These are phyloP conservation scores for Chrysopilus asiliformis DNA, from an alignment of 2,888 invertebrate genomes.

Conservation along the genomic window DNA sequence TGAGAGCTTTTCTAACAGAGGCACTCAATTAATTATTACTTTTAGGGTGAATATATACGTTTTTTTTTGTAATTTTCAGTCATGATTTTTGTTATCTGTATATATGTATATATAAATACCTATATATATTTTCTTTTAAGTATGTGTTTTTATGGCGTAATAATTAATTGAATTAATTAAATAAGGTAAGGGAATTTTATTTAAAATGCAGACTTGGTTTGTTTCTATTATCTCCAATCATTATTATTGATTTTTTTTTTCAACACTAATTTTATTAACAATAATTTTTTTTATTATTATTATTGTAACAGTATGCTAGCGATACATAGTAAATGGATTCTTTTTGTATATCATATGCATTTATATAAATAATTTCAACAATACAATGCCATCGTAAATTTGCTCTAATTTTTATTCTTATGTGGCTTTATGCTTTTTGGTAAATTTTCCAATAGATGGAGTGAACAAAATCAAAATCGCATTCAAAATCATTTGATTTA, in stretches of 20 bases:
- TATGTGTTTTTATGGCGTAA: too few species aligned
- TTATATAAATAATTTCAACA: conserved; percentile 4
- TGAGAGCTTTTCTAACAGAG: conserved; percentile 7
- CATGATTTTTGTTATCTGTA: too few species aligned
- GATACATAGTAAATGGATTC: conserved; percentile 2
- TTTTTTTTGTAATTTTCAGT: too few species aligned
- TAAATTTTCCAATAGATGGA: too few species aligned
- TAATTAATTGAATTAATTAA: not conserved
- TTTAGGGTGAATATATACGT: too few species aligned
- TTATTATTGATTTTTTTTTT: not conserved
- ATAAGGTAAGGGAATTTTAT: not conserved
- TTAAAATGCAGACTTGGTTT: too few species aligned
- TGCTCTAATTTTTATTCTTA: conserved; percentile 8
- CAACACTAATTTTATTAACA: not conserved
- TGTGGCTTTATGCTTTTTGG: too few species aligned
- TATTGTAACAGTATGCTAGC: not conserved
- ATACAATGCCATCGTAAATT: conserved; percentile 7
- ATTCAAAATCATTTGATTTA: not conserved
- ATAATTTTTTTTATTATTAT: not conserved
- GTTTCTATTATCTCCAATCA: too few species aligned
- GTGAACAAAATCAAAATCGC: not conserved
- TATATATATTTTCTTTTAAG: too few species aligned
- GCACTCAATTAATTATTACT: conserved; percentile 10
- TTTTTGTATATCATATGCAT: conserved; percentile 3
- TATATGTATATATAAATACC: too few species aligned